Evolutionary conservation across 2,888 invertebrate species (phyloP), one percentile per base, ranked within the genome.

Genomic region (Colletes collaris): DNA sequence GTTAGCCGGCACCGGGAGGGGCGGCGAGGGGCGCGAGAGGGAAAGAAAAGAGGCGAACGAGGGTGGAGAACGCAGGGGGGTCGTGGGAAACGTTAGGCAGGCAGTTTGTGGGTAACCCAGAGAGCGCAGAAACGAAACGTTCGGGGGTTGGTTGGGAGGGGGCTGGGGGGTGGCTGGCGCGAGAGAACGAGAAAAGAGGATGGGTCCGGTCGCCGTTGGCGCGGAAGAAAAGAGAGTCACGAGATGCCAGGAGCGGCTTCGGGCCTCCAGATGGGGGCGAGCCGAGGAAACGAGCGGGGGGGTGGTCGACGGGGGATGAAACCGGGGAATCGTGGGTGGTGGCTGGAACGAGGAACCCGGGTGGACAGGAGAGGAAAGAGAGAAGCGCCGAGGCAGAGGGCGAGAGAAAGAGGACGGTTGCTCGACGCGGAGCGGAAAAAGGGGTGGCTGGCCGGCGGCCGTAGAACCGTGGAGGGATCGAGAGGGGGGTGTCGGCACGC

Each of bases 191-290:
- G 71, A 71, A 79, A 40, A 75, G 75, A 86, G 81, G 86, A 79
- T 80, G 80, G 81, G 88, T 87, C 86, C 87, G 72, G 83, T 84
- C 84, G 85, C 79, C 81, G 84, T 80, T 90, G 88, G 90, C 81
- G 88, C 84, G 90, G 90, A 91, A 91, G 87, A 91, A 92, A 89
- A 89, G 86, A 90, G 89, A 90, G 89, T 91, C 89, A 90, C 89
- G 90, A 89, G 87, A 88, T 87, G 87, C 84, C 70, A 16, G 78
- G 73, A 62, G 68, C 66, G 65, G 76, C 59, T 67, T 60, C 64
- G 58, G 71, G 52, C 55, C 69, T 67, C 50, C 63, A 19, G 46
- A 60, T 66, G 56, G 62, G 71, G 68, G 55, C 44, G 49, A 58
- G 59, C 49, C 16, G 13, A 10, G 6, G 52, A 55, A 19, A 81